Conservation (phyloP, 2,888 invertebrate species). For the Tinea semifulvella region DNA sequence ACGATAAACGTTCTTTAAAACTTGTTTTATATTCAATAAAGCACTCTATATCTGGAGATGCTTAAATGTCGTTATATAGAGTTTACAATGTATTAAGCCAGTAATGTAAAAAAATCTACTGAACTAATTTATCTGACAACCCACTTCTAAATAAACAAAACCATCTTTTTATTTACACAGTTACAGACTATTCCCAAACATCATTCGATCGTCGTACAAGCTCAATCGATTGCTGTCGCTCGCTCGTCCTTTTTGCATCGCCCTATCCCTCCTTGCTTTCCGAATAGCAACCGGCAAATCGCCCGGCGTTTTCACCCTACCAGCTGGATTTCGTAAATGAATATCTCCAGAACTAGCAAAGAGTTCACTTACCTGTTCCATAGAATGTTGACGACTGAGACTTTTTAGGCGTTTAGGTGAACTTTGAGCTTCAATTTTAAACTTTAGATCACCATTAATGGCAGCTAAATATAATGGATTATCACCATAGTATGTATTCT, state of each 20-base stretch:
- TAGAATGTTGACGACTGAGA: conserved; percentile 70
- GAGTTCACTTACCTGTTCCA: conserved; percentile 80
- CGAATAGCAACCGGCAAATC: conserved; percentile 83
- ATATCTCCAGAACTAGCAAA: conserved; percentile 75
- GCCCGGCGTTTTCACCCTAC: conserved; percentile 82
- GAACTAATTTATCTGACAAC: not conserved
- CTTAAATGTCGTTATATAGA: no score
- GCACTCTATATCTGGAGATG: no score
- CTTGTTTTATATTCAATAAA: no score
- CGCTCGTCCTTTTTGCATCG: conserved; percentile 53
- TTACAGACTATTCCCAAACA: conserved; percentile 70
- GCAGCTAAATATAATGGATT: conserved; percentile 55
- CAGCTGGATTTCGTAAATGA: conserved; percentile 76
- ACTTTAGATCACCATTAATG: conserved; percentile 46
- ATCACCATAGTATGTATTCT: conserved; percentile 47
- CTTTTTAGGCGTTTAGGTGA: conserved; percentile 43
- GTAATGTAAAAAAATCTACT: not conserved
- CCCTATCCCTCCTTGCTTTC: conserved; percentile 71
- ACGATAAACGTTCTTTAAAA: no score
- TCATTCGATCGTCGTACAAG: conserved; percentile 89
- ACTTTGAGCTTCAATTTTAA: conserved; percentile 28
- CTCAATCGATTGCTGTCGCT: conserved; percentile 77
- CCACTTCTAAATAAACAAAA: not conserved
- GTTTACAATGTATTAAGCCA: not conserved
- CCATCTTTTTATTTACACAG: not conserved